Evolutionary conservation across 2,888 invertebrate species (phyloP).

Genomic region (Acronicta psi): DNA sequence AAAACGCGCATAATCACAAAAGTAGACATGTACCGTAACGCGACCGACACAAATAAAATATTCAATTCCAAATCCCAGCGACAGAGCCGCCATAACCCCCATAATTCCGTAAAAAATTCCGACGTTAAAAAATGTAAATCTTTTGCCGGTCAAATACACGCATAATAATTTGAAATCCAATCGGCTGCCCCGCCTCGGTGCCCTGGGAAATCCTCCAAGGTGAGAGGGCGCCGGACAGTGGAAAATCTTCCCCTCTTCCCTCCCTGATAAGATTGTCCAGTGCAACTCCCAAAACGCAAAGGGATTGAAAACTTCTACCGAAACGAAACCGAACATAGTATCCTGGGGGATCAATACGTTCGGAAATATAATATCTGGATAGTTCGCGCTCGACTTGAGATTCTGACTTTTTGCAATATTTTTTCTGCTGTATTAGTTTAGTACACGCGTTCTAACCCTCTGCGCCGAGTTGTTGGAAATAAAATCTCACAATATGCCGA

Average conservation of each 20-base stretch:
- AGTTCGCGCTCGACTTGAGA: conserved; percentile 76
- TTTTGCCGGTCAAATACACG: conserved; percentile 76
- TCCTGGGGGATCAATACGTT: conserved; percentile 87
- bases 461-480: conserved; percentile 50
- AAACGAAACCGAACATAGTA: conserved; percentile 85
- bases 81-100: conserved; percentile 57
- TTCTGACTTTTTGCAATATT: conserved; percentile 67
- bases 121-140: conserved; percentile 70
- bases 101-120: conserved; percentile 58
- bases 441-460: conserved; percentile 53
- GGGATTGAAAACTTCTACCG: conserved; percentile 87
- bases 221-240: conserved; percentile 85
- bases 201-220: conserved; percentile 84
- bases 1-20: conserved; percentile 55
- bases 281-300: conserved; percentile 87
- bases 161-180: conserved; percentile 86
- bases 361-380: conserved; percentile 85
- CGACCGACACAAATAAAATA: conserved; percentile 58
- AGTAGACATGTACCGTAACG: conserved; percentile 49
- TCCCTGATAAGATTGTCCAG: conserved; percentile 88
- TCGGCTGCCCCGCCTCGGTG: conserved; percentile 72
- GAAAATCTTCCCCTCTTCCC: conserved; percentile 83
- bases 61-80: conserved; percentile 62
- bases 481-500: conserved; percentile 31
- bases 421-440: conserved; percentile 73